Evolutionary conservation across 2,888 invertebrate genomes (phyloP), one percentile per base, ranked within the genome.

Genomic region (Melinopterus prodromus): DNA sequence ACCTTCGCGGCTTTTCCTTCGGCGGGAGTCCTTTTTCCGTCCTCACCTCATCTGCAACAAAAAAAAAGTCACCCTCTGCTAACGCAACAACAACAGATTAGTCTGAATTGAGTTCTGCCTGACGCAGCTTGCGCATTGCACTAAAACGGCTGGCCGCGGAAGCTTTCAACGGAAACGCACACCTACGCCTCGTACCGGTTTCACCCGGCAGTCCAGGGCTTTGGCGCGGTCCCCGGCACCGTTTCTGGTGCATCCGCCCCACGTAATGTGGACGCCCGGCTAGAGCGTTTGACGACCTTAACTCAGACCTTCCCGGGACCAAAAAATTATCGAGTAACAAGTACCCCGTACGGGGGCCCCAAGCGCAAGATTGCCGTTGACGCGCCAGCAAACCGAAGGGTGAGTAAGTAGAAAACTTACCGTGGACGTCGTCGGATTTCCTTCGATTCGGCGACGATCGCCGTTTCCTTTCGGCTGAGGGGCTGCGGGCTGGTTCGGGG

Each of bases 291-390:
- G 79, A 86, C 91, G 92, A 76, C 76, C 92, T 93, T 91, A 90
- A 89, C 95, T 94, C 95, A 95, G 94, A 95, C 95, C 95, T 95
- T 95, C 95, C 95, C 95, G 94, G 90, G 93, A 92, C 91, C 37
- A 26, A 89, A 85, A 86, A 70, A 71, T 38, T 26, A 26, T 26
- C 26, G 90, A 90, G 92, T 92, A 92, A 91, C 88, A 80, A 87
- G 74, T 93, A 92, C 93, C 91, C 89, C 84, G 94, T 89, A 82
- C 87, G 94, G 92, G 88, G 89, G 91, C 93, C 93, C 93, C 94
- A 92, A 88, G 91, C 93, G 94, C 93, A 92, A 94, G 94, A 93
- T 94, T 94, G 92, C 91, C 91, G 91, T 93, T 93, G 93, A 91
- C 92, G 90, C 89, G 16, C 26, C 5, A 79, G 70, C 26, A 53